phyloP scores from a whole-genome alignment of 2,797 vertebrate genomes.

The Tragopan temminckii region DNA sequence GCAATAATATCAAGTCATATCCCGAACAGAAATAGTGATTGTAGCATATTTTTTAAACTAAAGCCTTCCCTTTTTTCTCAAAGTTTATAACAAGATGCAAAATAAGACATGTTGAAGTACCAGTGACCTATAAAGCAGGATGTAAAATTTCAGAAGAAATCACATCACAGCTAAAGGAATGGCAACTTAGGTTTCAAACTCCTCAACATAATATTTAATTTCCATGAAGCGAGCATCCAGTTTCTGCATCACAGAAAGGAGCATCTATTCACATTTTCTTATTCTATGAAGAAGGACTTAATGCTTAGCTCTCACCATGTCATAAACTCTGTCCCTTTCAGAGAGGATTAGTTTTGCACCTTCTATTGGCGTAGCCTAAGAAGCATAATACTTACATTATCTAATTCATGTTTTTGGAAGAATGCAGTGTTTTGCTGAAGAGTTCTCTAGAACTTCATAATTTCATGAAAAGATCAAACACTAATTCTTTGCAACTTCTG shows the following conservation, averaged over 20 bases:
- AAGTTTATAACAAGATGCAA: not conserved
- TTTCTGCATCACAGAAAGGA: not conserved
- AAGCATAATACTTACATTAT: not conserved
- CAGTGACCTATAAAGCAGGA: not conserved
- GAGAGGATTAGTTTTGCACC: not conserved
- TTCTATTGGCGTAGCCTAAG: not conserved
- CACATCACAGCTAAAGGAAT: not conserved
- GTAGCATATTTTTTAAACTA: not conserved
- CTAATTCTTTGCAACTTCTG: not conserved
- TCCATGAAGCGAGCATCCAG: not conserved
- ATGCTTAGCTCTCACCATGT: not conserved
- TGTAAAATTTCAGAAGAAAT: not conserved
- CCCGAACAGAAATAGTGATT: not conserved
- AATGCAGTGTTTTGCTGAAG: constrained; percentile 27
- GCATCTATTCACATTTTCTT: not conserved
- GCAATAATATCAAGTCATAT: not conserved
- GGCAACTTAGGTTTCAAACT: not conserved
- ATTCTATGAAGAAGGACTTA: not conserved
- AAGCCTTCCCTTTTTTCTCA: not conserved
- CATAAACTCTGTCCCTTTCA: not conserved
- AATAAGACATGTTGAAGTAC: not conserved
- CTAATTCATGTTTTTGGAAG: not conserved
- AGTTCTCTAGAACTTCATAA: not conserved
- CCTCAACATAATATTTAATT: not conserved
- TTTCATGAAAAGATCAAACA: constrained; percentile 5